A percentile compares a stretch with the other conserved stretches of the same genome.
Conservation (phyloP, 2,797 vertebrate species). For the Anas acuta region DNA sequence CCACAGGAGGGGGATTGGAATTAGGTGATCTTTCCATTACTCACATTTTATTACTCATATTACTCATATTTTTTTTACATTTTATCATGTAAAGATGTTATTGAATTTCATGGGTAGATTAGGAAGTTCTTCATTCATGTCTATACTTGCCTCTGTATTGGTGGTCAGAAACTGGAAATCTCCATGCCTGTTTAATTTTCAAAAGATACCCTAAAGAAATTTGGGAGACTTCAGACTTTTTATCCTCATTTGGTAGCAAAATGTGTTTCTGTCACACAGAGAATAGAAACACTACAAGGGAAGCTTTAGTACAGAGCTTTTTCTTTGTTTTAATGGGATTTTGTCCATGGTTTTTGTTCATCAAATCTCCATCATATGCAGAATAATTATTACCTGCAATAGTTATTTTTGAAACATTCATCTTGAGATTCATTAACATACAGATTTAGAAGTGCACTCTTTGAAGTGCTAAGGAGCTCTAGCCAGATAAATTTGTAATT, state of each 20-base stretch:
- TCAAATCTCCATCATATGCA: background rate
- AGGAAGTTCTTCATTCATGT: background rate
- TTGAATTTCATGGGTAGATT: background rate
- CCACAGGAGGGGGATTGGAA: too few relatives aligned
- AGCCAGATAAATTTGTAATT: background rate
- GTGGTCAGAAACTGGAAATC: background rate
- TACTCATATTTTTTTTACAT: too few relatives aligned
- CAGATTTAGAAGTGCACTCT: background rate
- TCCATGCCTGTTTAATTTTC: background rate
- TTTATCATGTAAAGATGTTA: background rate
- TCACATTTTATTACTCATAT: background rate
- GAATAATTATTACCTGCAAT: background rate
- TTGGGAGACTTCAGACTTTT: background rate
- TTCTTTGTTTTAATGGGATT: background rate
- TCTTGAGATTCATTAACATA: background rate
- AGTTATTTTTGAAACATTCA: background rate
- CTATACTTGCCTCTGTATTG: background rate
- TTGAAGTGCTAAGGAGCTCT: background rate
- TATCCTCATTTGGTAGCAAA: background rate
- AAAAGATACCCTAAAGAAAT: background rate
- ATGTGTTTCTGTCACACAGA: background rate
- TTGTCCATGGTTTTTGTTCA: background rate
- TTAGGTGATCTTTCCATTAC: background rate
- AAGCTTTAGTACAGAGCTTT: background rate
- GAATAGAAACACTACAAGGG: background rate